Percentiles rank a stretch among this genome's conserved stretches.
Evolutionary conservation across 2,113 vertebrate genomes (phyloP).

Genomic region (Anhinga rufa): DNA sequence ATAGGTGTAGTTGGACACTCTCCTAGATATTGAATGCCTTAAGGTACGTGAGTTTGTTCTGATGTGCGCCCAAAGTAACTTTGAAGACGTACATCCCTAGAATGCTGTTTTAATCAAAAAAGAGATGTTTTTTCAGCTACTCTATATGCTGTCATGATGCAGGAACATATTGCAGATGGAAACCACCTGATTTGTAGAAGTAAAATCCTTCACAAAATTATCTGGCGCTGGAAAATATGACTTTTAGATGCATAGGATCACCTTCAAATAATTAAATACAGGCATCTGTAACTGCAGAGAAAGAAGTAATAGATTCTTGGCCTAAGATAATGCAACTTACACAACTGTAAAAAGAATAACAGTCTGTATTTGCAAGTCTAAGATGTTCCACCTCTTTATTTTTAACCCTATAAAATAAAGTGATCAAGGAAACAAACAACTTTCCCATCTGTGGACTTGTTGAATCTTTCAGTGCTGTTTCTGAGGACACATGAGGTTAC

Average conservation of each 20-base stretch:
- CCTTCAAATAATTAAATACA: not conserved
- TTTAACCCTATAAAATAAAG: not conserved
- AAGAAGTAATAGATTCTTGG: not conserved
- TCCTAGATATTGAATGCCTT: not conserved
- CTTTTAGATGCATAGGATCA: not conserved
- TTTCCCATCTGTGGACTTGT: not conserved
- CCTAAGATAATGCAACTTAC: not conserved
- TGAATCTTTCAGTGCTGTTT: not conserved
- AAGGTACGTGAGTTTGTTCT: not conserved
- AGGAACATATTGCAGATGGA: not conserved
- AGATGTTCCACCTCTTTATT: not conserved
- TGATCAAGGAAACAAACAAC: not conserved
- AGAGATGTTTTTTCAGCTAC: not conserved
- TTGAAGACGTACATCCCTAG: not conserved
- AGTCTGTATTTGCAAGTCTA: not conserved
- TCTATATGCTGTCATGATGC: not conserved
- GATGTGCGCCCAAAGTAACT: not conserved
- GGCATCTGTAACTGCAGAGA: not conserved
- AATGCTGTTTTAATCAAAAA: not conserved
- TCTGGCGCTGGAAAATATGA: not conserved
- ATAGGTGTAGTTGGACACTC: not conserved
- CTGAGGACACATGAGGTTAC: not conserved
- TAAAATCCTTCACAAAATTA: not conserved
- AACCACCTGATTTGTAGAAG: not conserved
- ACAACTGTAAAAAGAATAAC: not conserved